These are phyloP conservation scores for Periophthalmus modestus DNA, from an alignment of 2,113 vertebrate genomes.

Conservation along the genomic window DNA sequence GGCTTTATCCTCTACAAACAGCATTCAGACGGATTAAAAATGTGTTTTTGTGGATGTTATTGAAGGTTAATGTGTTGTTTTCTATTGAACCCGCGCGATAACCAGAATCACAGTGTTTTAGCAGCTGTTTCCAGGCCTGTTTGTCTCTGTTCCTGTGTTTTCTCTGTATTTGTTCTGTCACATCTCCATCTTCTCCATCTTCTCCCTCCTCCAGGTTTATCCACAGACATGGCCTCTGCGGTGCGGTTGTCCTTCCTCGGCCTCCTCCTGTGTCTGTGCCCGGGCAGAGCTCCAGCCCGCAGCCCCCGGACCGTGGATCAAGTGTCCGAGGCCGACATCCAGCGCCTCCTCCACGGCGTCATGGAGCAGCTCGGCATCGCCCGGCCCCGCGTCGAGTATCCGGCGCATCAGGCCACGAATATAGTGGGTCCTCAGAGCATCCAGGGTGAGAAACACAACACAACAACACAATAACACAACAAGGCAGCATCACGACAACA, in stretches of 20 bases:
- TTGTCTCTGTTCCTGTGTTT: no score
- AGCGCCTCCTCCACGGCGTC: slow-evolving; percentile 93
- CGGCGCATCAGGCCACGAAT: slow-evolving; percentile 94
- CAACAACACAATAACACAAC: no score
- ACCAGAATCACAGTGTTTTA: not conserved
- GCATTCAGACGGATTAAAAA: not conserved
- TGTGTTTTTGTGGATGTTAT: rapidly evolving
- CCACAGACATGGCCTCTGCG: slow-evolving; percentile 47
- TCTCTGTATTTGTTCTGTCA: no score
- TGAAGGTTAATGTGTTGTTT: not conserved
- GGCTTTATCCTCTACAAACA: not conserved
- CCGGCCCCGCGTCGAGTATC: slow-evolving; percentile 92
- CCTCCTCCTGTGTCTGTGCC: slow-evolving; percentile 73
- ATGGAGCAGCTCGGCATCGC: slow-evolving; percentile 97
- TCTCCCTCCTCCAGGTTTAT: slow-evolving; percentile 23
- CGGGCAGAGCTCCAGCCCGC: slow-evolving; percentile 75
- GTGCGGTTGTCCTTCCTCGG: slow-evolving; percentile 65
- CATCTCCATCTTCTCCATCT: not conserved
- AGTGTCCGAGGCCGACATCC: slow-evolving; percentile 91
- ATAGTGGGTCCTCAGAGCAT: slow-evolving; percentile 95
- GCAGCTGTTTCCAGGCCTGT: not conserved
- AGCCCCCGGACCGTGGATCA: slow-evolving; percentile 82
- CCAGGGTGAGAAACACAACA: slow-evolving; percentile 79
- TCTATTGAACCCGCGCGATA: no score
- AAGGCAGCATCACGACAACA: no score